Evolutionary conservation across 2,888 invertebrate genomes (phyloP).

Genomic region (Thera britannica): DNA sequence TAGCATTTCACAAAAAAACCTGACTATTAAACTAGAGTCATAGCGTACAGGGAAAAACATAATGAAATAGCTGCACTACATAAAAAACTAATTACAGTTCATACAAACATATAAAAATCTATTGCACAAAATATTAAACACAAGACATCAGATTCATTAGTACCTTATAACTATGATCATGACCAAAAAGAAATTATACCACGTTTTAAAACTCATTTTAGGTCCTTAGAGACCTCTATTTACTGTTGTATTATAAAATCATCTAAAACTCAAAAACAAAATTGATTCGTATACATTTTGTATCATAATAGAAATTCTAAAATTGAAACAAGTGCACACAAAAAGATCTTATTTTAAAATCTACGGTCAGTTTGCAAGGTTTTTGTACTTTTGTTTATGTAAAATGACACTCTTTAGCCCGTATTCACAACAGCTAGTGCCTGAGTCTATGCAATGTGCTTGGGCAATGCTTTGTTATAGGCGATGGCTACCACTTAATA

Average conservation of each 20-base stretch:
- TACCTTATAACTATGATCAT: conserved; percentile 21
- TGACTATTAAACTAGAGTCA: neutral
- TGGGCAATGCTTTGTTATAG: no score
- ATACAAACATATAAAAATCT: conserved; percentile 24
- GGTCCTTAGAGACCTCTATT: neutral
- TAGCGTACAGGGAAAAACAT: neutral
- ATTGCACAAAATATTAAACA: conserved; percentile 53
- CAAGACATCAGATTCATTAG: conserved; percentile 38
- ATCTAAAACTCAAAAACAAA: neutral
- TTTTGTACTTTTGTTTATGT: neutral
- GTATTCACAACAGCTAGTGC: no score
- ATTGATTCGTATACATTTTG: conserved; percentile 2
- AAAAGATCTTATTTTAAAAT: neutral
- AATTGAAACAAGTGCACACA: neutral
- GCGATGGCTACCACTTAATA: no score
- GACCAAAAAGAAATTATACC: conserved; percentile 24
- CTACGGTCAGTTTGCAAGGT: neutral
- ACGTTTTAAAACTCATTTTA: neutral
- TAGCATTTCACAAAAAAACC: neutral
- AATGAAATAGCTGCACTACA: neutral
- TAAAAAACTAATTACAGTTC: neutral
- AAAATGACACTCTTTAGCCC: neutral
- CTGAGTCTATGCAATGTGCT: no score
- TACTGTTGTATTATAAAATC: neutral
- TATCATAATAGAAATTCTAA: neutral